Base-by-base conservation (phyloP, 2,797 vertebrate genomes). In the Platyrinchus mystaceus region DNA sequence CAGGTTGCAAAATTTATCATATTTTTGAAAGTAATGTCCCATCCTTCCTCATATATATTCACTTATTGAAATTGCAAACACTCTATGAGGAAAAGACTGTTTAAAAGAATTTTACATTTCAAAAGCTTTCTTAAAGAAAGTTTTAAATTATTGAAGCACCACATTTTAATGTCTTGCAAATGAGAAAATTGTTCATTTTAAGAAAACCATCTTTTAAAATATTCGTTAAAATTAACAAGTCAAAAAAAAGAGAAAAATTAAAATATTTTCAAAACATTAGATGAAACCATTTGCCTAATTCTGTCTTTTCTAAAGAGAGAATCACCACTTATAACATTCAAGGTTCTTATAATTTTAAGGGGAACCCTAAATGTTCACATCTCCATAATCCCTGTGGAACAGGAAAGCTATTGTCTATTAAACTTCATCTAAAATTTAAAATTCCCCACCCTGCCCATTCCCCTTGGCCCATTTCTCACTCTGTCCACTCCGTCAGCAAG, bases 381-480 rank as follows among this genome's bases (percentile, higher is more conserved):
- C 12, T 78, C 13, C 52, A 12, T 39, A 24, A 56, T 58, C 39
- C 6, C 49, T 82, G 30, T 49, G 24, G 13, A 52, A 32, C 26
- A 53, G 2, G 1, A 71, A 73, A 69, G 36, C 1, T 34, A 30
- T 58, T 91, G 64, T n/a, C 2, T 58, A 14, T 34, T 74, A 56
- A 62, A 7, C 0, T 36, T 3, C 47, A 80, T 58, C 26, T 71
- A 53, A 84, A 88, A 68, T 53, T 53, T 52, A 11, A 84, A 44
- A 17, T 24, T 18, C 12, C 5, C 1, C 0, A 2, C 7, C 24
- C 5, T 4, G 19, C 9, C 7, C 19, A 39, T n/a, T 39, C 6
- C 4, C 24, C 20, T 6, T 2, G 5, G 6, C 6, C 8, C 2
- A 0, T 46, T 63, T 37, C 8, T 16, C 5, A 26, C 9, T 24